These are phyloP conservation scores for Gymnopithys bicolor DNA, from an alignment of 2,797 vertebrate species.

Conservation along the genomic window DNA sequence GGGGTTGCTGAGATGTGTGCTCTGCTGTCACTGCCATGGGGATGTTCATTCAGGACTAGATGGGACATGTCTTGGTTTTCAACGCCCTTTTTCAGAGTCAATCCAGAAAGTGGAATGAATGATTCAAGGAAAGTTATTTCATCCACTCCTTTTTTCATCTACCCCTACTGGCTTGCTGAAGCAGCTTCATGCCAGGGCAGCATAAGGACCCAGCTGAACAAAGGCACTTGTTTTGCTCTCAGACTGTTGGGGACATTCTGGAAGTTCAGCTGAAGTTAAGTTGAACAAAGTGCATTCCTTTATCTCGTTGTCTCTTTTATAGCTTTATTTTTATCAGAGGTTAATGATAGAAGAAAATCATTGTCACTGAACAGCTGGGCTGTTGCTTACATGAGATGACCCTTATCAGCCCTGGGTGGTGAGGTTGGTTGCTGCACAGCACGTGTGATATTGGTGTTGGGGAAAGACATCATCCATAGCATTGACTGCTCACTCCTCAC, in stretches of 20 bases:
- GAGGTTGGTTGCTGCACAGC: not conserved
- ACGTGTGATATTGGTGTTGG: not conserved
- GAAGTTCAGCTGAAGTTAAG: not conserved
- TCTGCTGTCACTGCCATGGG: fast-evolving
- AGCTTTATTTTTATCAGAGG: not conserved
- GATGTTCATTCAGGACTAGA: not conserved
- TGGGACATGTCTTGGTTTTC: not conserved
- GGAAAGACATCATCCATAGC: not conserved
- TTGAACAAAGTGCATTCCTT: not conserved
- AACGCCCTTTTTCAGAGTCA: not conserved
- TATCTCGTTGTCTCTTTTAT: not conserved
- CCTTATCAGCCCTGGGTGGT: not conserved
- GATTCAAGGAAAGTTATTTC: not conserved
- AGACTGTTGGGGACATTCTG: not conserved
- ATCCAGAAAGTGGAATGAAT: fast-evolving
- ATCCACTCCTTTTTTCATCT: not conserved
- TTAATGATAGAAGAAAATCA: not conserved
- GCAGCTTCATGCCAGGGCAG: not conserved
- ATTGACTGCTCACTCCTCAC: not conserved
- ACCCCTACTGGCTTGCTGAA: not conserved
- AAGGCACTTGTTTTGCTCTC: not conserved
- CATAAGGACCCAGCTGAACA: not conserved
- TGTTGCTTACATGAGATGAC: not conserved
- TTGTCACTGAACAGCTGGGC: fast-evolving
- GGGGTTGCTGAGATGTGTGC: not conserved